Conservation (phyloP, 2,888 invertebrate genomes). For the Deilephila porcellus region DNA sequence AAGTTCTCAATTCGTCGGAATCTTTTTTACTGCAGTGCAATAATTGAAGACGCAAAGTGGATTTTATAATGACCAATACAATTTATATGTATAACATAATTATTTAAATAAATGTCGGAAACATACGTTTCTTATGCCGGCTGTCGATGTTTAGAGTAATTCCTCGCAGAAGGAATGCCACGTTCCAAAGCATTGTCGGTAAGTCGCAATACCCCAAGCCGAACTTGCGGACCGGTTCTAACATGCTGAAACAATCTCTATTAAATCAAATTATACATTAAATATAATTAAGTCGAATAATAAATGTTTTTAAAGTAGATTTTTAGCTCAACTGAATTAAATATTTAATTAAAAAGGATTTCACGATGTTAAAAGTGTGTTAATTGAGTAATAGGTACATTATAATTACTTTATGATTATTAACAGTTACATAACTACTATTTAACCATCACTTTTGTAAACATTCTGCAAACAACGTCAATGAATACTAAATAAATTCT, state of each 20-base stretch:
- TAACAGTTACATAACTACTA: no score
- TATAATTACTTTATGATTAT: no score
- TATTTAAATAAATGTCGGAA: not conserved
- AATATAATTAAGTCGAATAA: not conserved
- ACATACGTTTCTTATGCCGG: constrained; percentile 52
- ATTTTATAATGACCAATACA: no score
- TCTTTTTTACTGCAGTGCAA: no score
- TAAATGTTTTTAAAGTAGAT: no score
- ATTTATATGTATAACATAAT: no score
- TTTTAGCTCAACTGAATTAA: no score
- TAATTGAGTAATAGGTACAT: no score
- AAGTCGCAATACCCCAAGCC: constrained; percentile 55
- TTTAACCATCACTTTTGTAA: not conserved
- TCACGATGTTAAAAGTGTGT: no score
- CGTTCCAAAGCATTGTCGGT: constrained; percentile 58
- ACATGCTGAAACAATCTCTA: not conserved
- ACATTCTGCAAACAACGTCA: not conserved
- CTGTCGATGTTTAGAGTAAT: constrained; percentile 55
- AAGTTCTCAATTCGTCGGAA: no score
- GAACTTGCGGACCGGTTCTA: constrained; percentile 40
- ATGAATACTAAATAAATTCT: not conserved
- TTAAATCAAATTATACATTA: not conserved
- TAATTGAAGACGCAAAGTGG: no score
- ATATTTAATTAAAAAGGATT: no score
- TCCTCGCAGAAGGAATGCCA: constrained; percentile 48